Base-by-base conservation (phyloP, 2,797 vertebrate genomes). In the Falco rusticolus region DNA sequence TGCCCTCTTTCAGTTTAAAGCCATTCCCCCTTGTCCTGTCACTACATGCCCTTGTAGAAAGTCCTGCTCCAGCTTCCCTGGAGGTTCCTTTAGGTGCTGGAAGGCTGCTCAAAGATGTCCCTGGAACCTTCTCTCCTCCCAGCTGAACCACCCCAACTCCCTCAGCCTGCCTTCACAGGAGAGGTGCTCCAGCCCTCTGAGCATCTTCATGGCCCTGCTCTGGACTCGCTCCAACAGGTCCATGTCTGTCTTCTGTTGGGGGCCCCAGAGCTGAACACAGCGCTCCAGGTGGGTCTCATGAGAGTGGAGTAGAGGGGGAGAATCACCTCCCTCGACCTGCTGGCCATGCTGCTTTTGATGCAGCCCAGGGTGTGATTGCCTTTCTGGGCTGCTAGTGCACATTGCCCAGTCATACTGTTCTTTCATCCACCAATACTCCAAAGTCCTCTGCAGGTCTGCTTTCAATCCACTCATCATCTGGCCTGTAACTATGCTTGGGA, bases 341-440 rank as follows among this genome's bases (percentile, higher is more conserved):
- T 29, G 16, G 10, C 22, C 41, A 21, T 2, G 0, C 13, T 69
- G 37, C 53, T 76, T 15, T 12, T 16, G 34, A 16, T 33, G 37
- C 16, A 57, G n/a, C 29, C 22, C 3, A 1, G 41, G 9, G 22
- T 53, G 4, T 5, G 10, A 13, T 33, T 48, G 43, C 11, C 33
- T 66, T 85, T 83, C 41, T 84, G 22, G 31, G 11, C 50, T 69
- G 13, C 2, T 0, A 56, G 41, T 0, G 0, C 8, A 3, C 33
- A 3, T 25, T 63, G 15, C 39, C 33, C 7, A 13, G 15, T 54
- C 43, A 11, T 26, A 21, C 1, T 5, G 7, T 13, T 64, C 13
- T 81, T 75, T 57, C 24, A 63, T 17, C 8, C 0, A 7, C 61
- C 21, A 60, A 0, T 22, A 60, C 3, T 3, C 43, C 7, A 6